Evolutionary conservation across 2,888 invertebrate genomes (phyloP).

Genomic region (Escarpia spicata): DNA sequence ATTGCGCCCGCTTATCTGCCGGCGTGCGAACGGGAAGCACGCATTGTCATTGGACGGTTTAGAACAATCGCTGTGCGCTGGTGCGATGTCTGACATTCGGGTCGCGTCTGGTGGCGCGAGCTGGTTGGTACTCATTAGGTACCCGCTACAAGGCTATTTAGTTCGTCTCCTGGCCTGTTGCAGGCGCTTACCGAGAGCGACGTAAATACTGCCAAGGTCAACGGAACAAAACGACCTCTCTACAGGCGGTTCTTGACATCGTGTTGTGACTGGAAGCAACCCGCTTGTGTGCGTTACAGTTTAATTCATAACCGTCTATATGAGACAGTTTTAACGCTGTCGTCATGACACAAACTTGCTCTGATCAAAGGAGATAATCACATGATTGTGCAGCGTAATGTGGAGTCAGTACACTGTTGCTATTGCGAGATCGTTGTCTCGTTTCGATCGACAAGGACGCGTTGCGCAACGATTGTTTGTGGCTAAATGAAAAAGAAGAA

Average conservation of each 20-base stretch:
- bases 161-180: background rate
- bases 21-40: background rate
- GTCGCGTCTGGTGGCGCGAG: background rate
- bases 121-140: background rate
- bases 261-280: background rate
- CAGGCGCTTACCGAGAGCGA: background rate
- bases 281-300: background rate
- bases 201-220: background rate
- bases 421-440: background rate
- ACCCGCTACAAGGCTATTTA: background rate
- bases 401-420: background rate
- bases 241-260: background rate
- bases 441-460: background rate
- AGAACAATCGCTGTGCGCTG: background rate
- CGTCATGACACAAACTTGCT: background rate
- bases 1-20: background rate
- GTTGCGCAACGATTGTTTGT: background rate
- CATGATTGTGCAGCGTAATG: background rate
- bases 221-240: background rate
- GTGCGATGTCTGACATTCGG: background rate
- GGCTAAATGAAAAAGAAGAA: background rate
- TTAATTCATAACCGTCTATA: background rate
- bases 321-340: too few relatives aligned
- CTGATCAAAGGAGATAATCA: background rate
- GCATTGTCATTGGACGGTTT: background rate